phyloP scores from a whole-genome alignment of 2,888 invertebrate species.

The Nemurella pictetii region DNA sequence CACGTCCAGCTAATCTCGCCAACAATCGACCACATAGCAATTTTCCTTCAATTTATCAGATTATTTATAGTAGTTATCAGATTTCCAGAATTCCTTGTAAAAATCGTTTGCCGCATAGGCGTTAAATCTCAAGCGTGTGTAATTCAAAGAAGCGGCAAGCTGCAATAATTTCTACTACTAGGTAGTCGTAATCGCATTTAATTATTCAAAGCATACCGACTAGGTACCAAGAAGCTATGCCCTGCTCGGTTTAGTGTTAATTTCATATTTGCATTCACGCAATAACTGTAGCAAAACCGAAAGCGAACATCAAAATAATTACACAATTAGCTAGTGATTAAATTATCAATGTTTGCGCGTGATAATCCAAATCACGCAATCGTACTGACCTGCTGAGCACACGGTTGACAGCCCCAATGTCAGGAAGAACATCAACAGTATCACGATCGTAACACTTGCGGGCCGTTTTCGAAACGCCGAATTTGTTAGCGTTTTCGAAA shows the following conservation, averaged over 20 bases:
- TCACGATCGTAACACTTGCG: not conserved
- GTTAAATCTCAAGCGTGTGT: no score
- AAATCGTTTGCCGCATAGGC: no score
- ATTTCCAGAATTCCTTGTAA: no score
- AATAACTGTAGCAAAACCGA: not conserved
- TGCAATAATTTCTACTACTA: no score
- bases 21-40: no score
- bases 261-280: not conserved
- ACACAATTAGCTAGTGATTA: not conserved
- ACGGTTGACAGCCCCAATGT: not conserved
- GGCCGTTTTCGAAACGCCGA: not conserved
- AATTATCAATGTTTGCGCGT: not conserved
- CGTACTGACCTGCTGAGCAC: conserved; percentile 18
- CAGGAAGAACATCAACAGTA: conserved; percentile 1
- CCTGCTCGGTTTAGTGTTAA: not conserved
- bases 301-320: not conserved
- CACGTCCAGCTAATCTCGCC: no score
- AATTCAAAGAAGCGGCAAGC: no score
- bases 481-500: not conserved
- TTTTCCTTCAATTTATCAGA: no score
- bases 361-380: not conserved
- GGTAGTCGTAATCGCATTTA: no score
- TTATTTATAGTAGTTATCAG: no score
- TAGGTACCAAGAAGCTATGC: not conserved
- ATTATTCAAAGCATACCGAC: not conserved